These are phyloP conservation scores for Drosophila takahashii DNA, from an alignment of 1,140 invertebrate genomes.

Conservation along the genomic window DNA sequence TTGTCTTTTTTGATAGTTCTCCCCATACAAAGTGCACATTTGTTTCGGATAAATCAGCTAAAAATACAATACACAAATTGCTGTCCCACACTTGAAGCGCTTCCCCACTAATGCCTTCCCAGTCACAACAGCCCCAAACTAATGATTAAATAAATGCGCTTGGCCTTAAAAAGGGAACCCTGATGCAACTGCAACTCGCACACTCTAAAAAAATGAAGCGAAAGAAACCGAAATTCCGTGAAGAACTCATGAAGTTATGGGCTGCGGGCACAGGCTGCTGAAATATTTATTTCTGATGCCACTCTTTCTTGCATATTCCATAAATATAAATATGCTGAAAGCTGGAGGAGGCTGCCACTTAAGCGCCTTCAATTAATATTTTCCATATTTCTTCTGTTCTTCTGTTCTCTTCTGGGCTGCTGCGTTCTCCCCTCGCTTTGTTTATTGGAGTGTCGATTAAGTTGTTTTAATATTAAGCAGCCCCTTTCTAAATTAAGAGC, in stretches of 20 bases:
- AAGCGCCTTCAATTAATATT: conserved; percentile 68
- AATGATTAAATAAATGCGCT: conserved; percentile 29
- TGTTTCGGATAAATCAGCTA: conserved; percentile 68
- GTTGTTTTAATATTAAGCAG: conserved; percentile 64
- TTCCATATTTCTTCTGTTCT: conserved; percentile 43
- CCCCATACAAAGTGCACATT: conserved; percentile 58
- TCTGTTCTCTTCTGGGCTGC: not conserved
- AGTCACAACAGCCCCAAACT: conserved; percentile 43
- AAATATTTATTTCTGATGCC: conserved; percentile 44
- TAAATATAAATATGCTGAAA: conserved; percentile 54
- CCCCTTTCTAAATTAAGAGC: not conserved
- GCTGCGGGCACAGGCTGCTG: conserved; percentile 7
- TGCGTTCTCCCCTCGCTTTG: conserved; percentile 22
- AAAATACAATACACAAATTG: conserved; percentile 30
- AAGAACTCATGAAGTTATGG: conserved; percentile 65
- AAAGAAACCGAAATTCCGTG: conserved; percentile 38
- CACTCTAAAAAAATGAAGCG: conserved; percentile 10
- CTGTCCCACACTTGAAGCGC: conserved; percentile 27
- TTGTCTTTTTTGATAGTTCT: conserved; percentile 18
- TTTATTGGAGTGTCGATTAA: conserved; percentile 66
- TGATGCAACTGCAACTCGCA: conserved; percentile 39
- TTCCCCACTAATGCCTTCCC: conserved; percentile 30
- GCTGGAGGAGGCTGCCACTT: conserved; percentile 48
- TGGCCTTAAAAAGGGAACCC: conserved; percentile 37
- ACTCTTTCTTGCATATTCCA: conserved; percentile 38